Evolutionary conservation across 1,140 invertebrate species (phyloP).

Genomic region (Wasmannia auropunctata): DNA sequence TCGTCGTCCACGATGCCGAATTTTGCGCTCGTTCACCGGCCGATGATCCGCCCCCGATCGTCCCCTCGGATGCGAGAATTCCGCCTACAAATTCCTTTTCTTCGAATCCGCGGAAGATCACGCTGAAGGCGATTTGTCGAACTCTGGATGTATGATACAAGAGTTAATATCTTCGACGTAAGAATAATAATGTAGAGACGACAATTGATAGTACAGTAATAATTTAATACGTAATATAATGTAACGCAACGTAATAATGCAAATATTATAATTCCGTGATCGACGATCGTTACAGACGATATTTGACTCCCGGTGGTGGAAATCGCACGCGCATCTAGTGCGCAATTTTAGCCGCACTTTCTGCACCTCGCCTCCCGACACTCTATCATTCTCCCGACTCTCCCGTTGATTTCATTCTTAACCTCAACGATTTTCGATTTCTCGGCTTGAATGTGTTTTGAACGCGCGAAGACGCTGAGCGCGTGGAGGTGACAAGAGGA

Average conservation of each 20-base stretch:
- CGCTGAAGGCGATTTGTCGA: too few relatives aligned
- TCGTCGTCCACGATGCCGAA: too few relatives aligned
- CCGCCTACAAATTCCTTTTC: too few relatives aligned
- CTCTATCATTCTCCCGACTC: neutral
- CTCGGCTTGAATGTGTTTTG: too few relatives aligned
- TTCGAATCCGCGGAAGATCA: neutral
- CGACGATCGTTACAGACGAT: neutral
- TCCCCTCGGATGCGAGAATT: too few relatives aligned
- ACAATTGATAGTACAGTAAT: neutral
- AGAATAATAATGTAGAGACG: neutral
- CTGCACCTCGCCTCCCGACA: neutral
- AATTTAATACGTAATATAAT: neutral
- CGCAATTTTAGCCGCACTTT: neutral
- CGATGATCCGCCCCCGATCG: too few relatives aligned
- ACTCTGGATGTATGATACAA: neutral
- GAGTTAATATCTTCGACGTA: neutral
- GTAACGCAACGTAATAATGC: neutral
- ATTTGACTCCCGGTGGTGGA: conserved; percentile 9
- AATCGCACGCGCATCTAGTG: neutral
- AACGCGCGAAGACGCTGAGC: neutral
- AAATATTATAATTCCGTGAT: neutral
- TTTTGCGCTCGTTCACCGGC: too few relatives aligned
- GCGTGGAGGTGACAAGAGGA: neutral
- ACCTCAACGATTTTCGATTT: too few relatives aligned
- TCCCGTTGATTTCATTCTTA: too few relatives aligned